Percentiles rank a stretch among this genome's conserved stretches.
Evolutionary conservation across 2,888 invertebrate genomes (phyloP).

Genomic region (Stenolophus ochropezus): DNA sequence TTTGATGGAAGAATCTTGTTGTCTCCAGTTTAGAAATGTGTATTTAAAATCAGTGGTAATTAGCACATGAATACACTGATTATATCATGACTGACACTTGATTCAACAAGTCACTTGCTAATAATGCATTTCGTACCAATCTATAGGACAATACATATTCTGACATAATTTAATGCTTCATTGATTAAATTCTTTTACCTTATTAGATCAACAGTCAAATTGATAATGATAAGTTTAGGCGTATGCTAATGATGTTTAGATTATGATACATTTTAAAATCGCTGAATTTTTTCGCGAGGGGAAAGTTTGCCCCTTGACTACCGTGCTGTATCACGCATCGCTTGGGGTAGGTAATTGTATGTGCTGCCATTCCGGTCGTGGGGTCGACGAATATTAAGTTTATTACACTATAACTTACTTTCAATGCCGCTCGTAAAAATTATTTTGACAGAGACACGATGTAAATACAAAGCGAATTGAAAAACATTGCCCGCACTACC

Average conservation of each 20-base stretch:
- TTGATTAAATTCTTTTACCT: background rate
- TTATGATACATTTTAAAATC: no score
- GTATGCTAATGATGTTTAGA: no score
- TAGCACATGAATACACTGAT: no score
- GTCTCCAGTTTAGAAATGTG: no score
- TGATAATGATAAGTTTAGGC: no score
- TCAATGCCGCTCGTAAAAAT: slow-evolving; percentile 55
- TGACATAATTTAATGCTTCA: background rate
- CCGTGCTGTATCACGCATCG: slow-evolving; percentile 36
- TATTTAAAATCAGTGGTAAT: no score
- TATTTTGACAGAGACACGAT: slow-evolving; percentile 54
- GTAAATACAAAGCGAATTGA: slow-evolving; percentile 52
- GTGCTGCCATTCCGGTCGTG: slow-evolving; percentile 17
- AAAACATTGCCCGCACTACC: slow-evolving; percentile 31
- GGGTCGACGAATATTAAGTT: slow-evolving; percentile 48
- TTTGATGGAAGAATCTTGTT: no score
- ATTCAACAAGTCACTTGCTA: no score
- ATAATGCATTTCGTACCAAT: background rate
- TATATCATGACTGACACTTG: no score
- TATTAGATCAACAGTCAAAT: no score
- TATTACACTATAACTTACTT: slow-evolving; percentile 56
- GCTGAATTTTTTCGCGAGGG: no score
- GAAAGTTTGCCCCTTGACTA: slow-evolving; percentile 35
- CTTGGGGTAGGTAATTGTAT: slow-evolving; percentile 47
- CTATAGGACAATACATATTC: slow-evolving; percentile 10